Base-by-base conservation (phyloP, 2,797 vertebrate genomes). In the Oophaga sylvatica region DNA sequence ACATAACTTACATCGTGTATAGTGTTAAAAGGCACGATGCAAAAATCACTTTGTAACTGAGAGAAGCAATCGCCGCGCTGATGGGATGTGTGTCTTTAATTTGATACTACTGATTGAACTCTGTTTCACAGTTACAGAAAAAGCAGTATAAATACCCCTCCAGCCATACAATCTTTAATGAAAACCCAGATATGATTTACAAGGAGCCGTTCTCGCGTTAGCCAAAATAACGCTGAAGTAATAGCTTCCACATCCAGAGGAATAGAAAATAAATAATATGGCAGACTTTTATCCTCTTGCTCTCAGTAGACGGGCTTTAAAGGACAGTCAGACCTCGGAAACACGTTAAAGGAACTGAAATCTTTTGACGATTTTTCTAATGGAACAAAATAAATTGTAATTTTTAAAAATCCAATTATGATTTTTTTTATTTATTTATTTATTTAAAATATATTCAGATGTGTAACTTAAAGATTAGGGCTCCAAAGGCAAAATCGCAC, bases 141-240 rank as follows among this genome's bases (percentile, higher is more conserved):
- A 75, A 83, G 57, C 83, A 81, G 78, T 79, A 88, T 81, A 88
- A 88, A 88, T 85, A 81, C 80, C 87, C 83, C 83, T 85, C 77
- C 19, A 81, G 83, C 87, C 57, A 88, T 85, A 68, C 78, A 19
- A 85, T 88, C 78, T 88, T 88, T 85, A 81, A 88, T 88, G 83
- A 88, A 88, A 88, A 85, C 78, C 57, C 48, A 85, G 87, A 85
- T 88, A 88, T 88, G 87, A 88, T 88, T 88, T 88, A 88, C 87
- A 85, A 81, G 78, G 84, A 76, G 70, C 70, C 73, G 77, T 57
- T 76, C 56, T 53, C 41, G 19, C 85, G 77, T 88, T 87, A 87
- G 73, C 81, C 83, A 88, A 85, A 88, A 81, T 81, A 88, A 85
- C 76, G 70, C 78, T 81, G 62, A 85, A 88, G 83, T 88, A 84